These are phyloP conservation scores for Diuraphis noxia DNA, from an alignment of 1,140 invertebrate species.

Conservation along the genomic window DNA sequence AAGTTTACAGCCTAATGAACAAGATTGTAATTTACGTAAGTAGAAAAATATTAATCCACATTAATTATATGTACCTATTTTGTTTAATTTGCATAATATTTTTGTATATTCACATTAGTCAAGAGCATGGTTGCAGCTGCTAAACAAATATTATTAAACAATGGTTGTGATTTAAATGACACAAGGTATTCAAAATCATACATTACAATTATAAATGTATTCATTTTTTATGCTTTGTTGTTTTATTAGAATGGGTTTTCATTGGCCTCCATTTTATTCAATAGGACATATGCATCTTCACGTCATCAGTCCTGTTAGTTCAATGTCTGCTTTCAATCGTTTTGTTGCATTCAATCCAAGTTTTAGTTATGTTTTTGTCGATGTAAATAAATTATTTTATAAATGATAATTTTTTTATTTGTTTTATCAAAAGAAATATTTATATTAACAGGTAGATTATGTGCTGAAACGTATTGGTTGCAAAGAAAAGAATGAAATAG, in stretches of 20 bases:
- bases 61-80: background rate
- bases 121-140: conserved; percentile 14
- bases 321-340: conserved; percentile 66
- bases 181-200: conserved; percentile 24
- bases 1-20: background rate
- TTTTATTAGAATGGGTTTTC: conserved; percentile 74
- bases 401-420: background rate
- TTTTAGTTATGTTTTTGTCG: conserved; percentile 18
- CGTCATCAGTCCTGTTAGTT: conserved; percentile 76
- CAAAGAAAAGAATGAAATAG: background rate
- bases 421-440: background rate
- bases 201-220: background rate
- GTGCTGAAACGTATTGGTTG: background rate
- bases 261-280: conserved; percentile 87
- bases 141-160: conserved; percentile 32
- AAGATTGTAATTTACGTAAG: conserved; percentile 40
- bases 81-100: conserved; percentile 3
- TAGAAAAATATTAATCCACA: background rate
- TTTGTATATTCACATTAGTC: conserved; percentile 12
- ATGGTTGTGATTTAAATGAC: conserved; percentile 32
- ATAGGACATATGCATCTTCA: conserved; percentile 86
- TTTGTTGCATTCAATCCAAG: conserved; percentile 19
- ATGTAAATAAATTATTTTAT: conserved; percentile 9
- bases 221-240: conserved; percentile 19
- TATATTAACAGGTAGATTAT: conserved; percentile 23